Conservation (phyloP, 1,140 invertebrate species). For the Magallana angulata region DNA sequence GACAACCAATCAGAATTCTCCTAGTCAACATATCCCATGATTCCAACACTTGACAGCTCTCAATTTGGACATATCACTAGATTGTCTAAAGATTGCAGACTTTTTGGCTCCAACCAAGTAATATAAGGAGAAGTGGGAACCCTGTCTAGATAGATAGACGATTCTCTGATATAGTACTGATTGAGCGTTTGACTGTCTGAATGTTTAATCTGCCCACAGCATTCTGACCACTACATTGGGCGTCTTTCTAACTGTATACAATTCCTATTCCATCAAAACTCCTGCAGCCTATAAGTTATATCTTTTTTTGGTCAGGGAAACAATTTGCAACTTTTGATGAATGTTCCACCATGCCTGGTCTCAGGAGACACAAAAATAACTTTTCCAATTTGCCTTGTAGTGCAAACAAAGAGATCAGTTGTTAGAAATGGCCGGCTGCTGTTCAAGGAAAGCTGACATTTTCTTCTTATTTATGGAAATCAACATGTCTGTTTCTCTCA, state of each 20-base stretch:
- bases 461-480: slow-evolving; percentile 37
- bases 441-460: slow-evolving; percentile 33
- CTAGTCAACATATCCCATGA: slow-evolving; percentile 10
- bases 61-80: background rate
- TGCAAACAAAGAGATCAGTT: slow-evolving; percentile 31
- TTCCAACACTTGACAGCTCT: background rate
- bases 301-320: background rate
- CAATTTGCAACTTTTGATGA: slow-evolving; percentile 25
- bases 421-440: slow-evolving; percentile 32
- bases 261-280: background rate
- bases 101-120: background rate
- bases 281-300: background rate
- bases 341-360: slow-evolving; percentile 1
- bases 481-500: slow-evolving; percentile 14
- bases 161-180: background rate
- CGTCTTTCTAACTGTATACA: background rate
- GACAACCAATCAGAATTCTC: background rate
- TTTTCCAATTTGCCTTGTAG: slow-evolving; percentile 33
- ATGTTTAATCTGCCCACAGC: background rate
- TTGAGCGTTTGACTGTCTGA: slow-evolving; percentile 1
- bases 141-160: background rate
- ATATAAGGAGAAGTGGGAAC: background rate
- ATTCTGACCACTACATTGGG: background rate
- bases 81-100: background rate
- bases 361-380: slow-evolving; percentile 22